Evolutionary conservation across 2,888 invertebrate species (phyloP).

Genomic region (Idaea aversata): DNA sequence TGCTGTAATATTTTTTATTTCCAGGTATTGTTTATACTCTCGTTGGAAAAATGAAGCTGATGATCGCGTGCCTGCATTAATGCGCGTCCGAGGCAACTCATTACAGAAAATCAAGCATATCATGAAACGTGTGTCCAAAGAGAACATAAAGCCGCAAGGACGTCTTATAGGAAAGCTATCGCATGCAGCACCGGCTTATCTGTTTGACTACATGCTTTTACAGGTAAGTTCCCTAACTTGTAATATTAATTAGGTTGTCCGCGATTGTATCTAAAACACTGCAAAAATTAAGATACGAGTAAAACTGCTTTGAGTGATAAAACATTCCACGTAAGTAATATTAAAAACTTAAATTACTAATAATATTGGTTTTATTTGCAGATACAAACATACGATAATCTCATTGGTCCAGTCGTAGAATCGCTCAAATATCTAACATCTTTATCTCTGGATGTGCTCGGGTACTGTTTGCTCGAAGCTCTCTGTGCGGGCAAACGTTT

Average conservation of each 20-base stretch:
- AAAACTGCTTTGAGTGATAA: too few relatives aligned
- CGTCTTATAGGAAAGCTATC: conserved; percentile 97
- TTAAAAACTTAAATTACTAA: neutral
- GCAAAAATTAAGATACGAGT: neutral
- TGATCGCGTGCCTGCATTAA: conserved; percentile 89
- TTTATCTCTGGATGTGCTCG: conserved; percentile 96
- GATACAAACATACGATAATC: conserved; percentile 96
- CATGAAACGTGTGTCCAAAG: conserved; percentile 98
- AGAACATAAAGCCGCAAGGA: conserved; percentile 98
- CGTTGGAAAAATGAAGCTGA: conserved; percentile 95
- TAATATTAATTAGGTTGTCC: neutral
- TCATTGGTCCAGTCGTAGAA: conserved; percentile 98
- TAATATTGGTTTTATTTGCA: conserved; percentile 54
- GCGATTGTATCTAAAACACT: neutral
- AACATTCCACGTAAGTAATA: neutral
- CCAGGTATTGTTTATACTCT: conserved; percentile 92
- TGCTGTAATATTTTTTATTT: conserved; percentile 16
- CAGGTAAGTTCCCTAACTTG: conserved; percentile 49
- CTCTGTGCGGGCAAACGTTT: conserved; percentile 69
- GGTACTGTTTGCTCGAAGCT: conserved; percentile 97
- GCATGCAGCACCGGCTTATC: conserved; percentile 96
- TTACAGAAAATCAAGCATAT: conserved; percentile 96
- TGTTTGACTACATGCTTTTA: conserved; percentile 95
- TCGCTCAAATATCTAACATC: conserved; percentile 97
- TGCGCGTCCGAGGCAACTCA: conserved; percentile 91